Conservation (phyloP, 1,140 invertebrate species). For the Acarapis woodi region DNA sequence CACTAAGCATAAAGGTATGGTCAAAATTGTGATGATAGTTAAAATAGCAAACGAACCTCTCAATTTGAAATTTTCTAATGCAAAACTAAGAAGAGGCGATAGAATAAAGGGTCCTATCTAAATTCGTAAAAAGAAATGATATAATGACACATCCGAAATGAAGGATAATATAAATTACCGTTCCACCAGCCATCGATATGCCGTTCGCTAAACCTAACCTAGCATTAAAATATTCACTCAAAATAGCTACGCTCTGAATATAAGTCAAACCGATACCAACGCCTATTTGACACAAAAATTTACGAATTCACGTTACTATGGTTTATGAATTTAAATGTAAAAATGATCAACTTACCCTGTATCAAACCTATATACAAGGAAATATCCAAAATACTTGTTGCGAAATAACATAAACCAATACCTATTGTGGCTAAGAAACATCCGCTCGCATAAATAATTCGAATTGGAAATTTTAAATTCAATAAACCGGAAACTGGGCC, state of each 20-base stretch:
- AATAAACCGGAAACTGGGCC: constrained; percentile 11
- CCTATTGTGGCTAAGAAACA: constrained; percentile 9
- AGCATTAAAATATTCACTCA: constrained; percentile 17
- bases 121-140: too few relatives aligned
- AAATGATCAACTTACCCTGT: constrained; percentile 7
- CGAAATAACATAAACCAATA: constrained; percentile 9
- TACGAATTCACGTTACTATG: background rate
- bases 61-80: background rate
- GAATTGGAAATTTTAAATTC: constrained; percentile 6
- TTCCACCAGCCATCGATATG: constrained; percentile 1
- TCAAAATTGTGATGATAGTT: background rate
- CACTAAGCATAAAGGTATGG: background rate
- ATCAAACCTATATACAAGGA: constrained; percentile 10
- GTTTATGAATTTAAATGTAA: background rate
- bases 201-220: constrained; percentile 16
- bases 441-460: constrained; percentile 7
- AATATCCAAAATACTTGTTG: constrained; percentile 6
- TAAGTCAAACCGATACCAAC: constrained; percentile 16
- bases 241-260: constrained; percentile 16
- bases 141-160: too few relatives aligned
- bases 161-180: too few relatives aligned
- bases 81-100: background rate
- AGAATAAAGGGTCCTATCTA: background rate
- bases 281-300: constrained; percentile 11
- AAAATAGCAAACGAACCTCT: background rate